These are phyloP conservation scores for Drosophila bocqueti DNA, from an alignment of 1,140 invertebrate genomes.

Conservation along the genomic window DNA sequence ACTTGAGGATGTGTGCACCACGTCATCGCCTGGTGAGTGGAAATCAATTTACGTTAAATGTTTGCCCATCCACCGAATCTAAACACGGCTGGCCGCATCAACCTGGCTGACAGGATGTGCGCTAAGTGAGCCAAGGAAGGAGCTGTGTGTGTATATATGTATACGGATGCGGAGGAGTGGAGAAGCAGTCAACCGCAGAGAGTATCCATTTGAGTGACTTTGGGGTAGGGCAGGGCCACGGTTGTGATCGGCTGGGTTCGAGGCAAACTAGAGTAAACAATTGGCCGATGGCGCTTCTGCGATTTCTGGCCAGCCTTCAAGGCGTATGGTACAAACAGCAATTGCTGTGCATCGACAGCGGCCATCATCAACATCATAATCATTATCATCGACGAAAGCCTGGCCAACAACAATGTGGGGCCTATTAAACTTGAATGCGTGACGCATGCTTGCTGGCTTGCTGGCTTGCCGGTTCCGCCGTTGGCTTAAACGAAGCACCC, in stretches of 20 bases:
- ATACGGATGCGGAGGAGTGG: slow-evolving; percentile 7
- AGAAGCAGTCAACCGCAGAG: slow-evolving; percentile 43
- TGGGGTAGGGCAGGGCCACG: slow-evolving; percentile 11
- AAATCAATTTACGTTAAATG: slow-evolving; percentile 75
- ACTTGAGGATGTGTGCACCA: slow-evolving; percentile 27
- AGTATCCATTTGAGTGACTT: slow-evolving; percentile 68
- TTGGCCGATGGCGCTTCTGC: slow-evolving; percentile 24
- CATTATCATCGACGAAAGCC: slow-evolving; percentile 24
- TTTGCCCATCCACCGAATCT: slow-evolving; percentile 61
- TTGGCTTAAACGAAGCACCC: background rate
- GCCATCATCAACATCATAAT: slow-evolving; percentile 14
- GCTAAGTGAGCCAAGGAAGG: slow-evolving; percentile 34
- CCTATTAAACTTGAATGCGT: slow-evolving; percentile 74
- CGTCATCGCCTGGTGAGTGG: slow-evolving; percentile 56
- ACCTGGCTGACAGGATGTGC: slow-evolving; percentile 37
- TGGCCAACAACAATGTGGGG: slow-evolving; percentile 46
- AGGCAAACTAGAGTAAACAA: slow-evolving; percentile 38
- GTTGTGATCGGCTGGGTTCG: slow-evolving; percentile 4
- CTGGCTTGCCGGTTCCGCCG: slow-evolving; percentile 14
- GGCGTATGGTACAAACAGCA: slow-evolving; percentile 42
- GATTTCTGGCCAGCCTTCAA: slow-evolving; percentile 23
- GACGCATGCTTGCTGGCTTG: slow-evolving; percentile 63
- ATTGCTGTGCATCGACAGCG: slow-evolving; percentile 23
- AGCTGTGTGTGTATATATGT: background rate
- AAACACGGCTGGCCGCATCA: slow-evolving; percentile 48